Percentiles rank a stretch among this genome's conserved stretches.
Conservation (phyloP, 1,140 invertebrate species). For the Sweltsa coloradensis region DNA sequence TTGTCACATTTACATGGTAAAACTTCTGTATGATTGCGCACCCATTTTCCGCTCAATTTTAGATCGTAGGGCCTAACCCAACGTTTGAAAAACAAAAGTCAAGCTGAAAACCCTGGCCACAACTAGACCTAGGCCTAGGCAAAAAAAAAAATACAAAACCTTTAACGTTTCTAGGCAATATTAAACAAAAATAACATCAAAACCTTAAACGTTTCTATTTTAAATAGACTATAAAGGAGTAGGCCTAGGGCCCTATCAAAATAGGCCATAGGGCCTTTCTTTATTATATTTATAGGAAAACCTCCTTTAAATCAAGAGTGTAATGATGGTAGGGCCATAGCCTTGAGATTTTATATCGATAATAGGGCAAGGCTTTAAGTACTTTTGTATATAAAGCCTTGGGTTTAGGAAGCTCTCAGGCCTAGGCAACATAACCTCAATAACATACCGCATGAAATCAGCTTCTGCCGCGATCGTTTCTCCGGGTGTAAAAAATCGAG, state of each 20-base stretch:
- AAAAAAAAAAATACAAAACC: no score
- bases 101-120: slow-evolving; percentile 7
- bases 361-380: background rate
- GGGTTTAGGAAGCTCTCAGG: no score
- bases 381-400: background rate
- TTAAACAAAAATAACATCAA: no score
- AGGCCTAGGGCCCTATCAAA: no score
- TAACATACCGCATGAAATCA: slow-evolving; percentile 68
- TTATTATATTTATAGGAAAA: no score
- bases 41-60: background rate
- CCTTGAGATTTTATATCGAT: background rate
- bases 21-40: no score
- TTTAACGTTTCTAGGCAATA: no score
- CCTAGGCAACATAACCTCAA: slow-evolving; percentile 1
- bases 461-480: slow-evolving; percentile 69
- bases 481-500: slow-evolving; percentile 70
- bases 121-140: slow-evolving; percentile 10
- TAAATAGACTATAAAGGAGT: no score
- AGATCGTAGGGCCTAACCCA: background rate
- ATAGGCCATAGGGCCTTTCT: no score
- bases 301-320: slow-evolving; percentile 4
- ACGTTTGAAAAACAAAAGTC: no score
- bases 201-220: no score
- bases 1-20: background rate
- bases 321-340: slow-evolving; percentile 6